A percentile compares a stretch with the other conserved stretches of the same genome.
These are phyloP conservation scores for Teinopalpus imperialis DNA, from an alignment of 2,888 invertebrate genomes.

Conservation along the genomic window DNA sequence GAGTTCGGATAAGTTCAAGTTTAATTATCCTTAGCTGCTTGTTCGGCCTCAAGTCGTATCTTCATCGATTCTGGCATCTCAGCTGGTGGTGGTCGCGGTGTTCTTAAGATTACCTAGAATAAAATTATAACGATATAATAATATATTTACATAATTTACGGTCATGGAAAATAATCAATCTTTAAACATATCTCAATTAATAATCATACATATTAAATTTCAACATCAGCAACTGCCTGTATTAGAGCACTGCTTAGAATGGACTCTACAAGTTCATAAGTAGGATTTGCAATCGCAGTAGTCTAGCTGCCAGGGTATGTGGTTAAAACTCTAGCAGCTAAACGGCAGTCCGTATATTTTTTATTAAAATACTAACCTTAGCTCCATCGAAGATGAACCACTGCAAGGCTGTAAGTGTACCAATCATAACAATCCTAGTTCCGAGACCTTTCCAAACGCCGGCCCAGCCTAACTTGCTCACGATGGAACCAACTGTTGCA, in stretches of 20 bases:
- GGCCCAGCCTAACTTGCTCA: slow-evolving; percentile 31
- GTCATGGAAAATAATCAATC: too few species aligned
- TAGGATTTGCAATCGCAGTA: too few species aligned
- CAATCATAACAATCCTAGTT: slow-evolving; percentile 96
- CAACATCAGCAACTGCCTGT: too few species aligned
- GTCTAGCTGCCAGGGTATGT: too few species aligned
- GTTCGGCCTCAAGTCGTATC: slow-evolving; percentile 82
- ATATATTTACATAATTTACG: too few species aligned
- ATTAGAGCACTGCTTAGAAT: background rate
- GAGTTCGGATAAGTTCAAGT: background rate
- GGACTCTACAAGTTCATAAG: background rate
- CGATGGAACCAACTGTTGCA: slow-evolving; percentile 62
- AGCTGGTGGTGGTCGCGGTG: slow-evolving; percentile 97
- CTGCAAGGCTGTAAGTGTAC: slow-evolving; percentile 95
- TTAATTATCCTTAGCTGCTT: slow-evolving; percentile 38
- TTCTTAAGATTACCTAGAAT: slow-evolving; percentile 83
- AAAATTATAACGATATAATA: background rate
- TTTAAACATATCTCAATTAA: background rate
- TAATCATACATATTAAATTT: too few species aligned
- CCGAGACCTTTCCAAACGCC: slow-evolving; percentile 25
- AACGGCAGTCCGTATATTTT: too few species aligned
- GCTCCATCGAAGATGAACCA: slow-evolving; percentile 98
- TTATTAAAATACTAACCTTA: too few species aligned
- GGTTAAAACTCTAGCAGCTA: too few species aligned
- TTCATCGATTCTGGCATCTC: slow-evolving; percentile 97